These are phyloP conservation scores for Orius laevigatus DNA, from an alignment of 1,140 invertebrate species.

Conservation along the genomic window DNA sequence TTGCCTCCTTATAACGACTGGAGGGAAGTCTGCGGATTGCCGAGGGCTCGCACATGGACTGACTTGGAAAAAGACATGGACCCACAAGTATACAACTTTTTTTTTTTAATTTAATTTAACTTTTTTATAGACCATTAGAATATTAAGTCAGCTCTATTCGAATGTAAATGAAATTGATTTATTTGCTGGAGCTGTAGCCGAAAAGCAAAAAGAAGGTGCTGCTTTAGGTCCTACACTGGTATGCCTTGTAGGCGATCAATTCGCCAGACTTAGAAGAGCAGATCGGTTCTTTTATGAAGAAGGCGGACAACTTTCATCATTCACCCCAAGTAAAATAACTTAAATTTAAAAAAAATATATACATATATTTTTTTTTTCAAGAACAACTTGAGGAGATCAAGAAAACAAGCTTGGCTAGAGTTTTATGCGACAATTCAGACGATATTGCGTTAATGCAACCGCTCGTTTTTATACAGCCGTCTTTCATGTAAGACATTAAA, in stretches of 20 bases:
- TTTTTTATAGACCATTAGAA: slow-evolving; percentile 26
- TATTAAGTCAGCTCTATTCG: slow-evolving; percentile 27
- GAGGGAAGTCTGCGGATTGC: slow-evolving; percentile 41
- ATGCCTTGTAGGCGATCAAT: slow-evolving; percentile 44
- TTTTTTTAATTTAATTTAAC: neutral
- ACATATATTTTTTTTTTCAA: slow-evolving; percentile 18
- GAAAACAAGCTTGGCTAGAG: slow-evolving; percentile 32
- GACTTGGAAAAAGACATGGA: slow-evolving; percentile 37
- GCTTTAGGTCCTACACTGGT: slow-evolving; percentile 41
- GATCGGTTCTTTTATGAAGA: slow-evolving; percentile 40
- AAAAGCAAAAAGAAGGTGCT: slow-evolving; percentile 31
- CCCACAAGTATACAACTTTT: slow-evolving; percentile 32
- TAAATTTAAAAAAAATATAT: neutral
- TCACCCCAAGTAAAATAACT: slow-evolving; percentile 29
- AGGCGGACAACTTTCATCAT: slow-evolving; percentile 29
- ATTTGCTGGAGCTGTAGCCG: slow-evolving; percentile 40
- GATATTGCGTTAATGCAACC: slow-evolving; percentile 34
- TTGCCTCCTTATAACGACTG: slow-evolving; percentile 50
- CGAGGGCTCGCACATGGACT: slow-evolving; percentile 31
- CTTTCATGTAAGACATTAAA: slow-evolving; percentile 27
- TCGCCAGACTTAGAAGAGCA: slow-evolving; percentile 32
- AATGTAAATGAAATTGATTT: slow-evolving; percentile 46
- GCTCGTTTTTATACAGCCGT: slow-evolving; percentile 31
- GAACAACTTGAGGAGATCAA: slow-evolving; percentile 36
- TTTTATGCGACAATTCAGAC: slow-evolving; percentile 41